Base-by-base conservation (phyloP, 2,113 vertebrate species). In the Centrocercus urophasianus region DNA sequence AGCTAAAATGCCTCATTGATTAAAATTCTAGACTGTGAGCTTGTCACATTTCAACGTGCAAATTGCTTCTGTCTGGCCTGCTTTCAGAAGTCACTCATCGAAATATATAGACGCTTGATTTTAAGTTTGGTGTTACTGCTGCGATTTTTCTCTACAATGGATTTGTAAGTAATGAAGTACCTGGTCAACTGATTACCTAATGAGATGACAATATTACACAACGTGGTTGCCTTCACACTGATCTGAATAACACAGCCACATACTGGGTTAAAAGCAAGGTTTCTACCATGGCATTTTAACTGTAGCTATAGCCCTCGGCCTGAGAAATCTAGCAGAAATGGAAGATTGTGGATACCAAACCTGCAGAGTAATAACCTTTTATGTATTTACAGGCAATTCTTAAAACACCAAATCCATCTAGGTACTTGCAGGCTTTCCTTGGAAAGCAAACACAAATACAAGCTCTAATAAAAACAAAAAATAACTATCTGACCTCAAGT, bases 51-150 rank as follows among this genome's bases (percentile, higher is more conserved):
- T 93, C 83, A 93, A 56, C 64, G 93, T 92, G 78, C 74, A 96
- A 96, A 96, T 96, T 96, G 88, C 81, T 96, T 91, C 95, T 95
- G 81, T 96, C 90, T 96, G 94, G 92, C 90, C 69, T 70, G 90
- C 65, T 72, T 94, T 95, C 95, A 93, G 66, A 83, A 93, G 65
- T 93, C 94, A 96, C 75, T 95, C 88, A 92, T 86, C 59, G 82
- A 94, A 84, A 96, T 83, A 93, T 75, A 94, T 32, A 71, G 40
- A 78, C 10, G 69, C 70, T 66, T 93, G 82, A 54, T 82, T 94
- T 93, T 89, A 95, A 88, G 76, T 93, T 96, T 90, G 56, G 70
- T 47, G 77, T 80, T 80, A 81, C 72, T 92, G 88, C 54, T 86
- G 87, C 75, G 19, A 80, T 83, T 92, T 91, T 89, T 66, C 72